Conservation (phyloP, 2,113 vertebrate species). For the Tachycineta bicolor region DNA sequence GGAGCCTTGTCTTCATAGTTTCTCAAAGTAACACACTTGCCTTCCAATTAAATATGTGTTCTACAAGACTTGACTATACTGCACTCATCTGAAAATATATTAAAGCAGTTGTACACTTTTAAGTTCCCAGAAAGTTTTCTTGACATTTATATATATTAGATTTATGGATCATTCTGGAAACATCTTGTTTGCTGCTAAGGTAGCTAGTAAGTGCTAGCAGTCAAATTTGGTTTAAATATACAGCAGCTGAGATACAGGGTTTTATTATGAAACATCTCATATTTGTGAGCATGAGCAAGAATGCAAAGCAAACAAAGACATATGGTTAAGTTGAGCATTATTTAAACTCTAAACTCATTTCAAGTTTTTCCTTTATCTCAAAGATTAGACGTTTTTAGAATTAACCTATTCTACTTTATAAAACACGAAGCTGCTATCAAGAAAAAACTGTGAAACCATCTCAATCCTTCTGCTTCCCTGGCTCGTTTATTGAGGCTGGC, state of each 20-base stretch:
- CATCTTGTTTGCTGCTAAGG: neutral
- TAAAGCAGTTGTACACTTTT: neutral
- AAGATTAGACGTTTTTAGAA: neutral
- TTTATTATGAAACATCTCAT: neutral
- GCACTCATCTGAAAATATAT: neutral
- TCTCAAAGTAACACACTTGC: neutral
- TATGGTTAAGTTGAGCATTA: neutral
- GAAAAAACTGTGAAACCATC: neutral
- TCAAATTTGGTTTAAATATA: neutral
- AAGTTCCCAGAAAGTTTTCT: neutral
- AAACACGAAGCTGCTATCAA: neutral
- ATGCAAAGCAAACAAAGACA: neutral
- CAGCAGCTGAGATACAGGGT: neutral
- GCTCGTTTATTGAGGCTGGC: accelerated
- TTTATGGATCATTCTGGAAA: neutral
- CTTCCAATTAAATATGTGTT: neutral
- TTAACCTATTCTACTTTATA: neutral
- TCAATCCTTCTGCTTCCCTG: neutral
- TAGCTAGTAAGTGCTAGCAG: neutral
- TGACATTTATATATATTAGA: neutral
- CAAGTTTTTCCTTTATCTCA: neutral
- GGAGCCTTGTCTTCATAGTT: neutral
- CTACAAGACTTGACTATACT: neutral
- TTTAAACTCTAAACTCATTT: neutral
- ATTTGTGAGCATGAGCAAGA: neutral